Evolutionary conservation across 2,113 vertebrate genomes (phyloP).

Genomic region (Gallinago undulata): DNA sequence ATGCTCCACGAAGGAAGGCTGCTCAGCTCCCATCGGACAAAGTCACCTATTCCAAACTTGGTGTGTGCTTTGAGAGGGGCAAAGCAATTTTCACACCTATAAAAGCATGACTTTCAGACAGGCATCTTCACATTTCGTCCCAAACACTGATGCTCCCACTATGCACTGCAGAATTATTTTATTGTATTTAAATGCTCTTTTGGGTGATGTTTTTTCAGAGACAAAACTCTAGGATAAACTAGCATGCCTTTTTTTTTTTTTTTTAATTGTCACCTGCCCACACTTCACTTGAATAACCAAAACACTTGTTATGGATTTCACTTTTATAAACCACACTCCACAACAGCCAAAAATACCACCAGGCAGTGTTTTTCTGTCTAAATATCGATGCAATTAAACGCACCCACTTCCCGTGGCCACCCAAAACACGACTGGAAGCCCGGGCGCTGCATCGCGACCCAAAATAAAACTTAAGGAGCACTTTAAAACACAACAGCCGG

Average conservation of each 20-base stretch:
- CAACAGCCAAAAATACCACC: fast-evolving
- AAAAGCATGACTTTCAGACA: neutral
- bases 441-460: neutral
- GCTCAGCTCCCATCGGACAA: neutral
- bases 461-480: neutral
- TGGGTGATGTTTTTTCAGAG: neutral
- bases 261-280: neutral
- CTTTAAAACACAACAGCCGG: neutral
- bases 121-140: neutral
- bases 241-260: neutral
- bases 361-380: neutral
- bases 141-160: neutral
- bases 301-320: neutral
- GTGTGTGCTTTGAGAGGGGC: fast-evolving
- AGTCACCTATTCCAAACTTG: neutral
- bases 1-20: neutral
- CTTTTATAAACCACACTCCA: neutral
- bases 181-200: neutral
- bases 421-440: neutral
- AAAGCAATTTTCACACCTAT: neutral
- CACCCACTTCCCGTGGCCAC: neutral
- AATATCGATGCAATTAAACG: fast-evolving
- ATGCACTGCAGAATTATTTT: neutral
- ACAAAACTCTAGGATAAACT: neutral
- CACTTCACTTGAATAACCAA: neutral